Evolutionary conservation across 2,113 vertebrate species (phyloP).

Genomic region (Piaya cayana): DNA sequence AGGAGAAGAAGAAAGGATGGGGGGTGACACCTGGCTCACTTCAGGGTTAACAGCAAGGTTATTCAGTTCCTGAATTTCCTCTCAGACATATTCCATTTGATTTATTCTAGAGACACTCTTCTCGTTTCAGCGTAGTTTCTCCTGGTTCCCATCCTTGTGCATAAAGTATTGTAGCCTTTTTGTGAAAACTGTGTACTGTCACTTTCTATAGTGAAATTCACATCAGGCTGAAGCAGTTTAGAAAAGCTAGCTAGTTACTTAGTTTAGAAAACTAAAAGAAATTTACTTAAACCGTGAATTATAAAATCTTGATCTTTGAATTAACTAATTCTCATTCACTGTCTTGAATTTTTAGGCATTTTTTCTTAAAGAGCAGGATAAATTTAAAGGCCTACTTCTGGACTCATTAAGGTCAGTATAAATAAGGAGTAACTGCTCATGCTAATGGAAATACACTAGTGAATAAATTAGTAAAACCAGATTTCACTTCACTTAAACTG

Average conservation of each 20-base stretch:
- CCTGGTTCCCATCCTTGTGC: not conserved
- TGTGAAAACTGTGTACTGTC: not conserved
- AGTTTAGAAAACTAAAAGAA: not conserved
- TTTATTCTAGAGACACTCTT: not conserved
- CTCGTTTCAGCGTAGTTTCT: not conserved
- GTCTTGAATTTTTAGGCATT: not conserved
- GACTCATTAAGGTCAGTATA: conserved; percentile 13
- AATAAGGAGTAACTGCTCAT: not conserved
- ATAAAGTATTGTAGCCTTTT: not conserved
- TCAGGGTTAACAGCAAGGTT: not conserved
- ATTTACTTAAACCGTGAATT: conserved; percentile 11
- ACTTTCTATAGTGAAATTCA: not conserved
- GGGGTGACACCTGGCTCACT: not conserved
- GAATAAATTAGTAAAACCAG: conserved; percentile 34
- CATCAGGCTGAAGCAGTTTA: not conserved
- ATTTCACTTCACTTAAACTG: not conserved
- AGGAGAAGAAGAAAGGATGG: not conserved
- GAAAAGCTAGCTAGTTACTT: no score
- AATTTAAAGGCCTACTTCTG: conserved; percentile 28
- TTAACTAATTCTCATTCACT: conserved; percentile 1
- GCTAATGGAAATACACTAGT: conserved; percentile 27
- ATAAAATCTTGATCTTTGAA: not conserved
- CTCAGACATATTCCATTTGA: not conserved
- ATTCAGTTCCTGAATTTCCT: not conserved
- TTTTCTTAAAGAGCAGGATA: conserved; percentile 15